Base-by-base conservation (phyloP, 2,888 invertebrate species). In the Diaprepes abbreviatus region DNA sequence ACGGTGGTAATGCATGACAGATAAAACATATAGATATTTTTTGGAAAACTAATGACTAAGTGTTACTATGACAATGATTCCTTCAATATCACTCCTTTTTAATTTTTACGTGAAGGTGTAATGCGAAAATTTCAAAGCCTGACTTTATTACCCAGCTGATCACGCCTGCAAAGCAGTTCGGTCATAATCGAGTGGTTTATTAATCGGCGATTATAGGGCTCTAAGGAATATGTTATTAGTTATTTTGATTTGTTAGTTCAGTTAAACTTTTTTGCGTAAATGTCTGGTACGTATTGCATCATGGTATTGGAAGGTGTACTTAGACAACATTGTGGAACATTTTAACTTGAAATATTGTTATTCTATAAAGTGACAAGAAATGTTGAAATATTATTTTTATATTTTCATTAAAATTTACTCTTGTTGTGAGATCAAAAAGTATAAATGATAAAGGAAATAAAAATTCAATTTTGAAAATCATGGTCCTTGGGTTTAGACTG, bases 161-260 rank as follows among this genome's bases (percentile, higher is more conserved):
- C 74, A 75, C 76, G 74, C 76, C 76, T 75, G 74, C 73, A 74
- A 74, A 75, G 73, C 71, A 50, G 70, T 67, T 66, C 70, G 68
- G 54, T 48, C 70, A 72, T 74, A 75, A 75, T 74, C 76, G 72
- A 69, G 65, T 71, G 69, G 73, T 74, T 74, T 74, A 76, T 76
- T 74, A 76, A 74, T 73, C 59, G 68, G 36, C 68, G 68, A 68
- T 68, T 68, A 68, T 68, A 68, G 68, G 68, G 68, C 68, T 68
- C 57, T 57, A 57, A 68, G 68, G 68, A 68, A 68, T 57, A 63
- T 63, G 68, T 68, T 65, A 65, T 65, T 65, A 57, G 57, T 65
- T 68, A 63, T 68, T 68, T 55, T 63, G 62, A 63, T 62, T 68
- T 68, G 68, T 68, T 62, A 33, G 68, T 55, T 67, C 55, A 55